Evolutionary conservation across 2,888 invertebrate genomes (phyloP).

Genomic region (Lamproptera curius): DNA sequence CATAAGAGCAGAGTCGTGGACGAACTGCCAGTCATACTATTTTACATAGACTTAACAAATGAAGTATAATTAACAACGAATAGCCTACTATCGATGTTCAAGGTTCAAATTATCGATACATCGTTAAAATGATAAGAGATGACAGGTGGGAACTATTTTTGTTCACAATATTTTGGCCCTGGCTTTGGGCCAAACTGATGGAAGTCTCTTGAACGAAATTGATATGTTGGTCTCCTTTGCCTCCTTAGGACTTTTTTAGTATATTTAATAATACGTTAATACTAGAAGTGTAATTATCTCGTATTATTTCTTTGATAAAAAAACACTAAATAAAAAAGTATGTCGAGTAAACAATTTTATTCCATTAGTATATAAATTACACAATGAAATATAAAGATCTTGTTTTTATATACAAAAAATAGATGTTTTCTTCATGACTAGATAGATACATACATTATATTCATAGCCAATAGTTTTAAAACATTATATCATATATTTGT

Average conservation of each 20-base stretch:
- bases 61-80: too few relatives aligned
- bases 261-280: too few relatives aligned
- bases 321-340: constrained; percentile 21
- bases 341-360: constrained; percentile 51
- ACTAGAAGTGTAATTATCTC: too few relatives aligned
- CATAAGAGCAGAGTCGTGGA: too few relatives aligned
- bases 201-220: constrained; percentile 3
- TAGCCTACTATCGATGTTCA: too few relatives aligned
- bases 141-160: constrained; percentile 8
- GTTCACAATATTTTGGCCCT: constrained; percentile 3
- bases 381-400: constrained; percentile 51
- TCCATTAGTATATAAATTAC: constrained; percentile 59
- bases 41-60: too few relatives aligned
- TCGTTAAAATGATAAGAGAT: constrained; percentile 7
- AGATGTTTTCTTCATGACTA: constrained; percentile 69
- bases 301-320: too few relatives aligned
- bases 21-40: too few relatives aligned
- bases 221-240: neutral
- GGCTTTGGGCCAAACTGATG: constrained; percentile 3
- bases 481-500: constrained; percentile 33
- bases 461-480: constrained; percentile 50
- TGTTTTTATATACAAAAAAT: constrained; percentile 72
- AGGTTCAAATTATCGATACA: neutral
- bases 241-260: too few relatives aligned
- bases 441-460: constrained; percentile 42